Base-by-base conservation (phyloP, 2,888 invertebrate species). In the Drosophila subquinaria region DNA sequence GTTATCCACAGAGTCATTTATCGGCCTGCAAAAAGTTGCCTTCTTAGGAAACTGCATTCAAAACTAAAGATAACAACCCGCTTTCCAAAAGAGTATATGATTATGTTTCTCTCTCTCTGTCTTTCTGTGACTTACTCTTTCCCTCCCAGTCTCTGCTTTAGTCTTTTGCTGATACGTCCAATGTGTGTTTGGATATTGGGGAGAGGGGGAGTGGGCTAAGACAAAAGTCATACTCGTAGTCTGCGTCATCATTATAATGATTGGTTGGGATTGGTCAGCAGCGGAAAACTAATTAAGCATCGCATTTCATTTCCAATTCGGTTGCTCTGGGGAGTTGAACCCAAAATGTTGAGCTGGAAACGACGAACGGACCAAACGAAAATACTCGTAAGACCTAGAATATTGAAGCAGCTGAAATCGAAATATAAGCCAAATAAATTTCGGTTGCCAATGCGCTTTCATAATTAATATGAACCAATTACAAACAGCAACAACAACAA, bases 361-460 rank as follows among this genome's bases (percentile, higher is more conserved):
- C 40, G 23, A 17, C 33, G 20, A 38, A 36, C 10, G 36, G 36
- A 47, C 27, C 65, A 64, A 68, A 55, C 45, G 42, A 64, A 59
- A 64, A 59, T 33, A 27, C 17, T 30, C 30, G 30, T 30, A 8
- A 36, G 42, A 67, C 4, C 15, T 6, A 63, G 6, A 30, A 56
- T 56, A 80, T 72, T 64, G 66, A 72, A 74, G 36, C 65, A 69
- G 76, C 45, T 66, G 48, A 80, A 82, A 88, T 76, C 83, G 86
- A 82, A 88, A 88, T 73, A 79, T 86, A 89, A 89, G 89, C 89
- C 88, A 89, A 85, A 82, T 81, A 86, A 78, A 81, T 89, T 82
- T 82, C 64, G 68, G 74, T 84, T 80, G 68, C 68, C 88, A 84
- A 88, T 82, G 82, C 85, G 86, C 80, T 88, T 89, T 81, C 88